phyloP scores from a whole-genome alignment of 2,888 invertebrate species.

The Pollenia labialis region DNA sequence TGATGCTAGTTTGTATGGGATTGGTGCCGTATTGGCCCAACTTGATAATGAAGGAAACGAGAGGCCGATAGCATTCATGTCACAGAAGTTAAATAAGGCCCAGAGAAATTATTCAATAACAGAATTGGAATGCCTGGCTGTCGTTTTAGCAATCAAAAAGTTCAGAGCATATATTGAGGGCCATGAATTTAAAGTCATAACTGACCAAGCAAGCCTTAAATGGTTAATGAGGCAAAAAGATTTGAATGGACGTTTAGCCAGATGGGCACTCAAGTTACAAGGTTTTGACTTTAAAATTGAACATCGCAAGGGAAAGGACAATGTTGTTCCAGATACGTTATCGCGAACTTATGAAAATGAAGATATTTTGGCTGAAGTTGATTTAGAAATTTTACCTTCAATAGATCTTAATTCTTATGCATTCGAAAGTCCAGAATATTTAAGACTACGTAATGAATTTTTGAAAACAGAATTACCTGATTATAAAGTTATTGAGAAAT shows the following conservation, averaged over 20 bases:
- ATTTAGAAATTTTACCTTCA: not conserved
- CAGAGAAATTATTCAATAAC: conserved; percentile 17
- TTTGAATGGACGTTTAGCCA: conserved; percentile 24
- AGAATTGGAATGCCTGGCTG: conserved; percentile 8
- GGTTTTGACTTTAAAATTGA: conserved; percentile 29
- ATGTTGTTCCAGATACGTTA: conserved; percentile 2
- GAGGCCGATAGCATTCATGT: too few relatives aligned
- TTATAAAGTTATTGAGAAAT: conserved; percentile 3
- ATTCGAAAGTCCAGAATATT: not conserved
- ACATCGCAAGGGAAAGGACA: conserved; percentile 15
- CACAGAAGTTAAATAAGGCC: not conserved
- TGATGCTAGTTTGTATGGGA: not conserved
- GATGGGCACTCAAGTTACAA: conserved; percentile 28
- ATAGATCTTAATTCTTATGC: not conserved
- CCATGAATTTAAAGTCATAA: not conserved
- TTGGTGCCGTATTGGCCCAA: not conserved
- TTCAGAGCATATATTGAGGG: not conserved
- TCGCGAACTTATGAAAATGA: conserved; percentile 1
- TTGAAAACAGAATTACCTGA: not conserved
- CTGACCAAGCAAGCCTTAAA: conserved; percentile 32
- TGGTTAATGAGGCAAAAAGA: conserved; percentile 17
- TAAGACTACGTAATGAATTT: not conserved
- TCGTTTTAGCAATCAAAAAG: conserved; percentile 4
- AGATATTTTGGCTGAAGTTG: not conserved
- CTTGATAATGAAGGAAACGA: too few relatives aligned